Base-by-base conservation (phyloP, 64 coral and sea anemone species). In the Exaiptasia diaphana region DNA sequence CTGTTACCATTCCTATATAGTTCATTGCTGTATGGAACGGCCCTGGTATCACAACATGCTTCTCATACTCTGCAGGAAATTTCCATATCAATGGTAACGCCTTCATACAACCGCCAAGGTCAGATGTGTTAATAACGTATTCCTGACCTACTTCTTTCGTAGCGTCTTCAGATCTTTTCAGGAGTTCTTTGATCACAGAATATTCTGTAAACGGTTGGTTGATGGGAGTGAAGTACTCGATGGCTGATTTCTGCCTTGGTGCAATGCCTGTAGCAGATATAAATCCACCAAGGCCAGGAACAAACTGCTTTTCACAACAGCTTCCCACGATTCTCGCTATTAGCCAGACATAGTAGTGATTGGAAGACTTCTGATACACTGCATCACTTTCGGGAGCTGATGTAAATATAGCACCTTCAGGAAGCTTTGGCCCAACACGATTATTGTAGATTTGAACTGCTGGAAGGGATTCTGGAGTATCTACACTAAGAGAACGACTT, bases 111-210 rank as follows among this genome's bases (percentile, higher is more conserved):
- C 72, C 72, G 15, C 54, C 49, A 46, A 86, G 56, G 62, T 86
- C 71, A 46, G 76, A 86, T 18, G 70, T 76, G 72, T 62, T 75
- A 29, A 86, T 48, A 24, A 50, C 83, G 35, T 76, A 86, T 36
- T 23, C 30, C 41, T 67, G 78, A 36, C 24, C 78, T 6, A 50
- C 58, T 40, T 81, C 78, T 1, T 3, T 0, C 21, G 78, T 81
- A 9, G 78, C 78, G 17, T 67, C 78, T 13, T 46, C 58, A 5
- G 78, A 81, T 1, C 58, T n/a, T 11, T 18, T 81, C 15, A 67
- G 25, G 2, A 81, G 38, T 26, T 81, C 58, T 22, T 45, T 34
- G 9, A 81, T 49, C 5, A 67, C 60, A 5, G 38, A 1, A 25
- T 67, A 46, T 2, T 81, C 43, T 43, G 39, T 67, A 50, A 65